Base-by-base conservation (phyloP, 1,140 invertebrate species). In the Zaprionus lachaisei region DNA sequence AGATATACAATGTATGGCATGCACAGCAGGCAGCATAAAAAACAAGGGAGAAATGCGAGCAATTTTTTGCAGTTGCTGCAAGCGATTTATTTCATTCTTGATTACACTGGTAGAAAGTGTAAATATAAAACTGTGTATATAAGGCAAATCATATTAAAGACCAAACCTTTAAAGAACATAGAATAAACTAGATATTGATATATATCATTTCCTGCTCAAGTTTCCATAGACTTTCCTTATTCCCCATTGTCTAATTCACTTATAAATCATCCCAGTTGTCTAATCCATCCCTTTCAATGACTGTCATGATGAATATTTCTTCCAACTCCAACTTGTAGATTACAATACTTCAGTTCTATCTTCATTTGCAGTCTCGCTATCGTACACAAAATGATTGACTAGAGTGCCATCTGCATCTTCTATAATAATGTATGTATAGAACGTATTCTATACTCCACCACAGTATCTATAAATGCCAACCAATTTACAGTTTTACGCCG, bases 401-500 rank as follows among this genome's bases (percentile, higher is more conserved):
- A 38, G 44, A 26, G 20, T 49, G 26, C 11, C 49, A 11, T n/a
- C 63, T 12, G 57, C 20, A 62, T 14, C 51, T 70, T 28, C 17
- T 7, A 14, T 17, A 51, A 22, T 49, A 20, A 51, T 51, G 5
- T 51, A 22, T 7, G 22, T 49, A 49, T 51, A 31, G 7, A 34
- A 34, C 2, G 9, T 11, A 11, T 9, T 31, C 31, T 34, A 26
- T 0, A 26, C 24, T 26, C 24, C 24, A 5, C 4, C 24, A 26
- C 31, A 55, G 31, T 51, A 75, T 77, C 72, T 83, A 76, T 81
- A 81, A 87, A 89, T 81, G 81, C 68, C 78, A 76, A 69, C 51
- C 84, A 89, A 89, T 84, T 87, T 89, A 81, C 84, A 87, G 84
- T 89, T 79, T 73, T 77, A 61, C 74, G 65, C 77, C 69, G 60